Conservation (phyloP, 1,140 invertebrate species). For the Bicyclus anynana region DNA sequence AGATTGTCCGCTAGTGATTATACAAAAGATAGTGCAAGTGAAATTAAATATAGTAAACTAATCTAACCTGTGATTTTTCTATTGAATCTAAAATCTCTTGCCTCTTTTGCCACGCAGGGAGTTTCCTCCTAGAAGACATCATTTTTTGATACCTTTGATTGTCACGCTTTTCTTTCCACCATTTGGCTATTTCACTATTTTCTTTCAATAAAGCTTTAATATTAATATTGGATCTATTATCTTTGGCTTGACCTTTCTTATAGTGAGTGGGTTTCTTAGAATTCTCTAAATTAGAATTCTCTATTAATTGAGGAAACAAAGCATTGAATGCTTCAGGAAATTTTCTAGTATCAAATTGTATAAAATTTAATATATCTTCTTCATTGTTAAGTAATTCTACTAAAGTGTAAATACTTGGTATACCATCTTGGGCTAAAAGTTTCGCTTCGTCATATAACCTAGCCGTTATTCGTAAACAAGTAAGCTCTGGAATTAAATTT, state of each 20-base stretch:
- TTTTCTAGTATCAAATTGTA: conserved; percentile 76
- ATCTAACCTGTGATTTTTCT: conserved; percentile 78
- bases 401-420: conserved; percentile 83
- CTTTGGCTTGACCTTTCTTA: conserved; percentile 76
- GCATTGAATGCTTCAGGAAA: conserved; percentile 75
- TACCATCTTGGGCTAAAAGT: conserved; percentile 79
- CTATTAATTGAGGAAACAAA: conserved; percentile 65
- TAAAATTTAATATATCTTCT: conserved; percentile 79
- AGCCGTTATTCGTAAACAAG: conserved; percentile 80
- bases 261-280: conserved; percentile 78
- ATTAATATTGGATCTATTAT: conserved; percentile 72
- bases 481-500: conserved; percentile 78
- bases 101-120: conserved; percentile 84
- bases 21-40: too few relatives aligned
- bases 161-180: conserved; percentile 78
- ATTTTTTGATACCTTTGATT: conserved; percentile 81
- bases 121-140: conserved; percentile 78
- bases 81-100: conserved; percentile 82
- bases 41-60: too few relatives aligned
- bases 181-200: conserved; percentile 79
- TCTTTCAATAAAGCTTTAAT: conserved; percentile 77
- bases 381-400: conserved; percentile 83
- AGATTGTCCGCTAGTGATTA: too few relatives aligned
- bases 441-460: conserved; percentile 82
- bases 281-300: conserved; percentile 43